These are phyloP conservation scores for Polypterus senegalus DNA, from an alignment of 2,113 vertebrate genomes.

Conservation along the genomic window DNA sequence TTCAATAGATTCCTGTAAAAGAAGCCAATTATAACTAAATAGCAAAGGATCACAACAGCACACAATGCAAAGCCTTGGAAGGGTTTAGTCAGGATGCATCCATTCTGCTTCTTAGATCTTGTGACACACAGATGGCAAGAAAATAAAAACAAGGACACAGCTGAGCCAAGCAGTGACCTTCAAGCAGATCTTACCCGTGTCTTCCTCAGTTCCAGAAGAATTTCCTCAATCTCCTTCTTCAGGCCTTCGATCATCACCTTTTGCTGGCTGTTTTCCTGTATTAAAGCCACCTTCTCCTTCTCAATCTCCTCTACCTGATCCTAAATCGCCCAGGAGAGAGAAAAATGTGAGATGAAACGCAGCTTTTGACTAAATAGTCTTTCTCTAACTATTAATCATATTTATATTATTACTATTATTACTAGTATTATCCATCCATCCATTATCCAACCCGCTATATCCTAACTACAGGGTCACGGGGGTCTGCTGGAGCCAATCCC, in stretches of 20 bases:
- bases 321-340: conserved; percentile 19
- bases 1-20: not conserved
- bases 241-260: conserved; percentile 27
- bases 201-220: conserved; percentile 23
- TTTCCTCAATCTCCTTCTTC: conserved; percentile 21
- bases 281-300: conserved; percentile 33
- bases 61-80: not conserved
- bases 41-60: too few relatives aligned
- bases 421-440: not conserved
- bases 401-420: not conserved
- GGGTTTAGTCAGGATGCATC: not conserved
- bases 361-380: not conserved
- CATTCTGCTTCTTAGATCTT: not conserved
- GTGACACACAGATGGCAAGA: too few relatives aligned
- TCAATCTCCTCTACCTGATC: conserved; percentile 41
- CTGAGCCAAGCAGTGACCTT: not conserved
- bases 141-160: conserved; percentile 31
- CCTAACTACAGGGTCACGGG: too few relatives aligned
- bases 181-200: not conserved
- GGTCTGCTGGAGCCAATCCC: too few relatives aligned
- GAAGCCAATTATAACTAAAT: not conserved
- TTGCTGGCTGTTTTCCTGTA: conserved; percentile 21
- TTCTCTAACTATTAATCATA: not conserved
- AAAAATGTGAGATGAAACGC: not conserved
- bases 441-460: not conserved